Evolutionary conservation across 2,888 invertebrate genomes (phyloP), one percentile per base, ranked within the genome.

Genomic region (Macroteleia sp.): DNA sequence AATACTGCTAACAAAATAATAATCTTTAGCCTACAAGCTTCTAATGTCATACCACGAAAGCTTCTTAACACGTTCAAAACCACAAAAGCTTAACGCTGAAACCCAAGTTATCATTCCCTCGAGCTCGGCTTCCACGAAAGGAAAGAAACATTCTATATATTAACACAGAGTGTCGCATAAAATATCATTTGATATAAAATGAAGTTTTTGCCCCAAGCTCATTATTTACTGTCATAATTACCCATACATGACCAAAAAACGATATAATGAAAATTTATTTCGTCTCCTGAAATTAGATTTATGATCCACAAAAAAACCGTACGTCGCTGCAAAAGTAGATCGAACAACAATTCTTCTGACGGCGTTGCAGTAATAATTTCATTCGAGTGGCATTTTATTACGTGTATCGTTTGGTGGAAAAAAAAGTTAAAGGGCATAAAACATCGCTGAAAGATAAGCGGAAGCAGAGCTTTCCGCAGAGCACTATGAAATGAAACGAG

Each of bases 1-100:
- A n/a, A n/a, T n/a, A n/a, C n/a, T n/a, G n/a, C n/a, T n/a, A n/a
- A n/a, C n/a, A n/a, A n/a, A n/a, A n/a, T n/a, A n/a, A n/a, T n/a
- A n/a, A n/a, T n/a, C n/a, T n/a, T n/a, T n/a, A n/a, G n/a, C n/a
- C 62, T 19, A 62, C 36, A 32, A 48, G 48, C 62, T 62, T 61
- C 50, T 48, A 39, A 48, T 50, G 62, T 61, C 46, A 30, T 34
- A 48, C 20, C 14, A 50, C 22, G 19, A 64, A 64, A 64, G 62
- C 62, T 64, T 64, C 62, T 64, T 64, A 64, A 64, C 62, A 52
- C 50, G 62, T 64, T 64, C 41, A 41, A 50, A 64, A 64, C 62
- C 62, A 41, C 50, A 50, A 41, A 64, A 48, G 62, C 62, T 64
- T 64, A 64, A 50, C 22, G 30, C 30, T 50, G 32, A 52, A 64